Base-by-base conservation (phyloP, 2,113 vertebrate species). In the Phyllostomus discolor region DNA sequence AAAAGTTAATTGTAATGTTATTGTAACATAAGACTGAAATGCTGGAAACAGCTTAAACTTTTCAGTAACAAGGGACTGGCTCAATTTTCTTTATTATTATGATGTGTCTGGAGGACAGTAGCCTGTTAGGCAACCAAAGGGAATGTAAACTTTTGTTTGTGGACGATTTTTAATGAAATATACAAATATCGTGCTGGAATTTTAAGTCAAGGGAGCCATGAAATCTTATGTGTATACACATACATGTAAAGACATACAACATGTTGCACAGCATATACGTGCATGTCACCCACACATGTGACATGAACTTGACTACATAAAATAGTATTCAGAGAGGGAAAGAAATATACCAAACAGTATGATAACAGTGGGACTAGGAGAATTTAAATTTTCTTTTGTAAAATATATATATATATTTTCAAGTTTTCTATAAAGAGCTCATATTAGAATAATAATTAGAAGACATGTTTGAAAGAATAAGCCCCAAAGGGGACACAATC, bases 21-120 rank as follows among this genome's bases (percentile, higher is more conserved):
- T 5, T 8, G 28, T 19, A 5, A 2, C 26, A 31, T n/a, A 10
- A 67, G 70, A 1, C 26, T 10, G 33, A 17, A 17, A 6, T 1
- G 7, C 62, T 31, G 2, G 15, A 11, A 6, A 4, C 17, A 20
- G 20, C 28, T 14, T 12, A 3, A 15, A 7, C 7, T 2, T 2
- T 4, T 6, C 22, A 1, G 0, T 20, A 11, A 50, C 7, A 4
- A 38, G 50, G n/a, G 6, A 3, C 15, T 17, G 24, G 78, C 12
- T 24, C 38, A 2, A 10, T 31, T 16, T 2, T 5, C 31, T 7
- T 1, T 10, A 4, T 17, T 9, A 7, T 11, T 7, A 0, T 0
- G 7, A 31, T 4, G 43, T 7, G 52, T 64, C 28, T 24, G 1
- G 5, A 12, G 78, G 24, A 10, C n/a, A n/a, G 43, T 43, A 43